Evolutionary conservation across 2,797 vertebrate species (phyloP).

Genomic region (Helarctos malayanus): DNA sequence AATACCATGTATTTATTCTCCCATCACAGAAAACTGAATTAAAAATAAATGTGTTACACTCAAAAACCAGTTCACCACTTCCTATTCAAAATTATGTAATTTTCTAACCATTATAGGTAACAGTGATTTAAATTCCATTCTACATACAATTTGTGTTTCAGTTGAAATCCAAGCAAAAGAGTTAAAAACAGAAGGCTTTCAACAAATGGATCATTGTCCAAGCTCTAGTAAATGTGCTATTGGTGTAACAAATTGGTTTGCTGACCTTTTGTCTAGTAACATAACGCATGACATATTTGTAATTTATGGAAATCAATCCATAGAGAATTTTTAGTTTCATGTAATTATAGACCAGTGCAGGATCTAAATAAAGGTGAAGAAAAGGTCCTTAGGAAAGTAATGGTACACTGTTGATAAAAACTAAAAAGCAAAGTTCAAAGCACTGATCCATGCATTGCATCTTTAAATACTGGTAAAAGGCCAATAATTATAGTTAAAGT

Average conservation of each 20-base stretch:
- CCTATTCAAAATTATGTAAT: neutral
- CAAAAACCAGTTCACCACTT: constrained; percentile 52
- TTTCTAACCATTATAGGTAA: constrained; percentile 40
- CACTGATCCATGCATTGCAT: constrained; percentile 78
- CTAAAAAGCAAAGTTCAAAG: constrained; percentile 82
- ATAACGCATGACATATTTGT: constrained; percentile 82
- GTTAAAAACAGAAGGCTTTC: constrained; percentile 75
- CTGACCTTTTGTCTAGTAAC: constrained; percentile 86
- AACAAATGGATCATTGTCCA: constrained; percentile 73
- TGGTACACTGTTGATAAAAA: constrained; percentile 84
- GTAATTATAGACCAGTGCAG: constrained; percentile 83
- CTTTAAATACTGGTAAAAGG: constrained; percentile 86
- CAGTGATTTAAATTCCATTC: constrained; percentile 75
- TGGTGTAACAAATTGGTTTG: constrained; percentile 82
- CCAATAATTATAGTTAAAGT: constrained; percentile 85
- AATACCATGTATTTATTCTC: constrained; percentile 29
- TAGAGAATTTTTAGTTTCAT: constrained; percentile 84
- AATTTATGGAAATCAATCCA: constrained; percentile 87
- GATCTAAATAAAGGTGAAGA: constrained; percentile 87
- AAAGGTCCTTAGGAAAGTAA: constrained; percentile 84
- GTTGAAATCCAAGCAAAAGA: constrained; percentile 66
- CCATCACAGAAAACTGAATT: constrained; percentile 50
- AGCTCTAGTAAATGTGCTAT: constrained; percentile 75
- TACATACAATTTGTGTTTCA: constrained; percentile 66
- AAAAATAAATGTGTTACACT: constrained; percentile 56